Evolutionary conservation across 2,888 invertebrate species (phyloP), one percentile per base, ranked within the genome.

Genomic region (Drosophila ustulata): DNA sequence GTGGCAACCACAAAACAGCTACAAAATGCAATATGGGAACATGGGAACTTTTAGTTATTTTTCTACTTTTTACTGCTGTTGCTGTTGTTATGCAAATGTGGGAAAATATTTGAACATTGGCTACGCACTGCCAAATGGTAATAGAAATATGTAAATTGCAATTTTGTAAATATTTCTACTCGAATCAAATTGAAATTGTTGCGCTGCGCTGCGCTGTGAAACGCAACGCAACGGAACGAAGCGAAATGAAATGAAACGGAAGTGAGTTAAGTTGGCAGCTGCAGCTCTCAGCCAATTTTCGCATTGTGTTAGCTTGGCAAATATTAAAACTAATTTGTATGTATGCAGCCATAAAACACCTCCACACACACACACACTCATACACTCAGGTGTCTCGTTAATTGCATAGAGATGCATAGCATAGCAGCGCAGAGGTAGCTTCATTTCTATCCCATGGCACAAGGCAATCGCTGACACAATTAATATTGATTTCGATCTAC

Each of bases 401-500:
- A 76, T 76, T 76, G 58, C 68, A 58, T 61, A 6, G 49, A 43
- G 49, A 13, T 58, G 37, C 43, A 57, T 26, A 11, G 23, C 39
- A 26, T 30, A 18, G 4, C 13, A 45, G 28, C n/a, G 9, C 57
- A 51, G n/a, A 18, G 37, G 28, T 41, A 65, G 39, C 43, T 30
- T 32, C 37, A 47, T 46, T 46, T 46, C 41, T 18, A 57, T 63
- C 70, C 64, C 70, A 39, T 23, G 74, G 56, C 59, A 64, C 47
- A 58, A 62, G 55, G 46, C 63, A 61, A 57, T 71, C 57, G 51
- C 64, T 74, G 64, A 69, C 61, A 70, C 76, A 73, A 69, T 66
- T 80, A 59, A 67, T 79, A 88, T 85, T 85, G 83, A 85, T 85
- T 83, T 80, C 50, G 56, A 70, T 73, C 69, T 59, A 63, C 82